These are phyloP conservation scores for Aphodius granarius DNA, from an alignment of 2,888 invertebrate genomes.

Conservation along the genomic window DNA sequence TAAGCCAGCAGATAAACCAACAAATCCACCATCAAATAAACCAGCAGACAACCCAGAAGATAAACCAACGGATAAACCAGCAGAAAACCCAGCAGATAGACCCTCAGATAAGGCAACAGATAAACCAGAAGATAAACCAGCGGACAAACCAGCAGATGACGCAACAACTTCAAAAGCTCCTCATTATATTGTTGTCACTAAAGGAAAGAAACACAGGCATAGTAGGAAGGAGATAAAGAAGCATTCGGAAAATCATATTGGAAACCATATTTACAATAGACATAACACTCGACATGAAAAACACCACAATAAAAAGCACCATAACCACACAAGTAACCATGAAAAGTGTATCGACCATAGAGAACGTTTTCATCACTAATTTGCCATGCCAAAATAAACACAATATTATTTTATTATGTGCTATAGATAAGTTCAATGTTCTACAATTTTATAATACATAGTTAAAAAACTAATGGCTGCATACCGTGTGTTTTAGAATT, in stretches of 20 bases:
- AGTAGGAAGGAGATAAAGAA: too few species aligned
- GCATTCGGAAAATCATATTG: neutral
- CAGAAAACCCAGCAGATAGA: neutral
- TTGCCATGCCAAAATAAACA: too few species aligned
- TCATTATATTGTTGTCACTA: neutral
- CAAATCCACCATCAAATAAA: too few species aligned
- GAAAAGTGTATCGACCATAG: neutral
- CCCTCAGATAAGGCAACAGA: neutral
- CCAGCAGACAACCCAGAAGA: neutral
- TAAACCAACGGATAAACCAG: neutral
- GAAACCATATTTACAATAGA: neutral
- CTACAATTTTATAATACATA: too few species aligned
- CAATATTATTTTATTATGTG: too few species aligned
- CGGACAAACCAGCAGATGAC: neutral
- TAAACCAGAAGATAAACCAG: neutral
- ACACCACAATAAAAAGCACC: neutral
- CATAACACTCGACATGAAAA: neutral
- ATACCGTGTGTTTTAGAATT: too few species aligned
- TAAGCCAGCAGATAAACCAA: too few species aligned
- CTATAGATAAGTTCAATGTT: too few species aligned
- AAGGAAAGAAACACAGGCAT: neutral
- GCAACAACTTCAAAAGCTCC: neutral
- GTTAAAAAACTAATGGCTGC: too few species aligned
- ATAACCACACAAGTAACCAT: neutral
- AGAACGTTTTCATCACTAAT: neutral